These are phyloP conservation scores for Scotopteryx bipunctaria DNA, from an alignment of 2,888 invertebrate genomes.

Conservation along the genomic window DNA sequence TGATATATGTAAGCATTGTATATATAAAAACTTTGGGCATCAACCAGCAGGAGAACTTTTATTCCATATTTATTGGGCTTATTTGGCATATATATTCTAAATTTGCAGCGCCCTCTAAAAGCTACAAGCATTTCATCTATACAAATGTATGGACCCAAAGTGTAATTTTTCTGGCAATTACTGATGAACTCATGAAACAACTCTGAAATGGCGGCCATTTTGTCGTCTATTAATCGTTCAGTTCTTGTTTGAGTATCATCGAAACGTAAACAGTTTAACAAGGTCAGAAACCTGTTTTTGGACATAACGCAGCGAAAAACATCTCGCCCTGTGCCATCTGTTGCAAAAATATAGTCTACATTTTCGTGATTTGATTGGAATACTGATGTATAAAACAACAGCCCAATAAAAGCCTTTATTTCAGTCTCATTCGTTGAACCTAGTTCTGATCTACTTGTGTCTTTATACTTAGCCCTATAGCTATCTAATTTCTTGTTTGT, in stretches of 20 bases:
- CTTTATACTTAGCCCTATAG: constrained; percentile 28
- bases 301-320: constrained; percentile 36
- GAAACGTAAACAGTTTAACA: constrained; percentile 35
- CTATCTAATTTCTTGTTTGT: constrained; percentile 28
- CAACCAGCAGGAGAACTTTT: constrained; percentile 24
- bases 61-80: constrained; percentile 35
- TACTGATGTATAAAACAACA: background rate
- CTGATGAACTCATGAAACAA: constrained; percentile 34
- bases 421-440: constrained; percentile 24
- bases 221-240: constrained; percentile 29
- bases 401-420: constrained; percentile 16
- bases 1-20: constrained; percentile 28
- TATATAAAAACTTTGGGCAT: constrained; percentile 26
- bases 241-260: constrained; percentile 29
- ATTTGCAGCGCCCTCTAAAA: constrained; percentile 33
- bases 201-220: constrained; percentile 27
- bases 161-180: constrained; percentile 33
- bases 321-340: constrained; percentile 9
- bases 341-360: background rate
- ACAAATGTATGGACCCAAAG: constrained; percentile 24
- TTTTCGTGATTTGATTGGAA: background rate
- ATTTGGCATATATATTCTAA: constrained; percentile 34
- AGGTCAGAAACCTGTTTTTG: constrained; percentile 32
- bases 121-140: constrained; percentile 39
- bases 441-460: constrained; percentile 29